Evolutionary conservation across 2,888 invertebrate species (phyloP), one percentile per base, ranked within the genome.

Genomic region (Xestia rhomboidea): DNA sequence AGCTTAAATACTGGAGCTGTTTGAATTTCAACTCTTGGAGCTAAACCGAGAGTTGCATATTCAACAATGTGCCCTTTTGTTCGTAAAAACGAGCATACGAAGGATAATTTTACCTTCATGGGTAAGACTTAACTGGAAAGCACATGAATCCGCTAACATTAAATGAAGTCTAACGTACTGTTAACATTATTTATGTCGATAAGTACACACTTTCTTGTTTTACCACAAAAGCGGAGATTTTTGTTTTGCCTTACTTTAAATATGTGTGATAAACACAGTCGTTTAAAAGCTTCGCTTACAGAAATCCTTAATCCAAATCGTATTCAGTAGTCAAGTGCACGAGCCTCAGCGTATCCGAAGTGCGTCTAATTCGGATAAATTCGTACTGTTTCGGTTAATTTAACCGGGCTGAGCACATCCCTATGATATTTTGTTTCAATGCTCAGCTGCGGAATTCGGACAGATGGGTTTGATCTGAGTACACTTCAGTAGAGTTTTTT

Each of bases 321-420:
- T 84, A 84, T 86, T 86, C 84, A 84, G 76, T 81, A 85, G 79
- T 84, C 82, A 85, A 83, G 73, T 79, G 84, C 80, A 78, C 84
- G 74, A 75, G 76, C 66, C 81, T 84, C 79, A 82, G 82, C 70
- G 80, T 83, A 84, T 86, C 77, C 77, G 75, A 81, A 84, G 80
- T 82, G 82, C 87, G 84, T 87, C 89, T 91, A 90, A 92, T 91
- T 88, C 88, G 88, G 88, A 88, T 89, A 89, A 92, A 93, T 92
- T 90, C 75, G 81, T 86, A 77, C 84, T 86, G 85, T 88, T 89
- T 87, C 90, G 89, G 88, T 92, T 91, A 93, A 92, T 92, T 93
- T 92, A 92, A 92, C 90, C 79, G 89, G 76, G 62, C 69, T 38
- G 27, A 62, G 67, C 62, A 30, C 76, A 75, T 87, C 77, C 79